Evolutionary conservation across 2,113 vertebrate genomes (phyloP).

Genomic region (Oryzias woworae): DNA sequence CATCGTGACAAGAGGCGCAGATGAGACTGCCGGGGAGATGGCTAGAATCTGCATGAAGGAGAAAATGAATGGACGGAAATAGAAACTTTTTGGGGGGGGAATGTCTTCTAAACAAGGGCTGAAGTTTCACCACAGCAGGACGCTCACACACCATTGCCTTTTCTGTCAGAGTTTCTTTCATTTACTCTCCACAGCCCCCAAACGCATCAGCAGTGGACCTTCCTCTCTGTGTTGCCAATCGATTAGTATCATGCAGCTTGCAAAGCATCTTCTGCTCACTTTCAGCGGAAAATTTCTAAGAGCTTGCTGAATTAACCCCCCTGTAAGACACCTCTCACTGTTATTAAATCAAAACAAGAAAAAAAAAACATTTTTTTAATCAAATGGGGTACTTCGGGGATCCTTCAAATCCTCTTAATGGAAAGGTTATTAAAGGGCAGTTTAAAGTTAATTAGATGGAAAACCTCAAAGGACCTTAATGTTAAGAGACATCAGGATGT

Average conservation of each 20-base stretch:
- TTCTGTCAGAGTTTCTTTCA: slow-evolving; percentile 10
- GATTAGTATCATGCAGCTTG: slow-evolving; percentile 27
- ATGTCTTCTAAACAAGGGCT: slow-evolving; percentile 24
- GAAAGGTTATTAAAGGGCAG: slow-evolving; percentile 22
- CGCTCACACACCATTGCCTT: slow-evolving; percentile 25
- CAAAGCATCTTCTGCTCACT: slow-evolving; percentile 8
- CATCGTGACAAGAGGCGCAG: slow-evolving; percentile 49
- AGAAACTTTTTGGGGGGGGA: slow-evolving; percentile 12
- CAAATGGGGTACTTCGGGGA: slow-evolving; percentile 10
- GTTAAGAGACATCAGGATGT: slow-evolving; percentile 5
- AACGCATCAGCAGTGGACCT: not conserved
- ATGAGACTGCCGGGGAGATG: slow-evolving; percentile 15
- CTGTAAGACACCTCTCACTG: slow-evolving; percentile 1
- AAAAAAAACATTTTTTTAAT: slow-evolving; percentile 12
- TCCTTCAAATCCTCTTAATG: slow-evolving; percentile 17
- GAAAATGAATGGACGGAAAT: slow-evolving; percentile 28
- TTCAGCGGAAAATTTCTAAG: slow-evolving; percentile 6
- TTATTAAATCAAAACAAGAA: slow-evolving; percentile 10
- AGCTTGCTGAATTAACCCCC: not conserved
- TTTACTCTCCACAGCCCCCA: slow-evolving; percentile 12
- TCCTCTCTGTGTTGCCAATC: slow-evolving; percentile 11
- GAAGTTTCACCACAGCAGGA: slow-evolving; percentile 41
- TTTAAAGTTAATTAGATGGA: slow-evolving; percentile 23
- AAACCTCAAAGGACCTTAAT: slow-evolving; percentile 3
- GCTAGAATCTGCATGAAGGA: slow-evolving; percentile 9